Evolutionary conservation across 2,888 invertebrate genomes (phyloP), one percentile per base, ranked within the genome.

Genomic region (Andricus quercusramuli): DNA sequence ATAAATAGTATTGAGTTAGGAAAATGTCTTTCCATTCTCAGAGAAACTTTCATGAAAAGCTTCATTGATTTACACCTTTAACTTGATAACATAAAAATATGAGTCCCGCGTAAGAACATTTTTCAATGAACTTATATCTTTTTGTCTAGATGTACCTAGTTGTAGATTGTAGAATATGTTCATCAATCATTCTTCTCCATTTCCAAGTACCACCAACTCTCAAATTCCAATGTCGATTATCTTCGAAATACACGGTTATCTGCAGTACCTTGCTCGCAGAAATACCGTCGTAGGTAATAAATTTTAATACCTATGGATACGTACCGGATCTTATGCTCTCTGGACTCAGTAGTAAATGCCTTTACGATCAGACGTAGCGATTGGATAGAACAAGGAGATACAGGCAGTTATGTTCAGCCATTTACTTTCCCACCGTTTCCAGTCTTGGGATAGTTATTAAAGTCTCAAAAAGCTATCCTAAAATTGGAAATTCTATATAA

Each of bases 201-300:
- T 68, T 74, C 25, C 56, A 56, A 56, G 51, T 32, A 51, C 51
- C 51, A 56, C n/a, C 51, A n/a, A 74, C n/a, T 29, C 51, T 32
- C 32, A 70, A 70, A 51, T 70, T 25, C 70, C 29, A 56, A 32
- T 56, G 74, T 56, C 74, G 56, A 51, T 74, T 74, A 74, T 74
- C 51, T 74, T 56, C n/a, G n/a, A 20, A 51, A 74, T 74, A 47
- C 29, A 56, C n/a, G 51, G 51, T 56, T 74, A 74, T 74, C 74
- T 56, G 29, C 32, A 29, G 44, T 44, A 32, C 25, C 25, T 25
- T 74, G 29, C 74, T 74, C 51, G 6, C 13, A 56, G 74, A 74
- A 74, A 74, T 74, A 51, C 74, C 74, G n/a, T 74, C 74, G 74
- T 74, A 74, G 74, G 47, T 56, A 56, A 74, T 74, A 74, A 74